Conservation (phyloP, 1,140 invertebrate species). For the Brachionus koreanus region DNA sequence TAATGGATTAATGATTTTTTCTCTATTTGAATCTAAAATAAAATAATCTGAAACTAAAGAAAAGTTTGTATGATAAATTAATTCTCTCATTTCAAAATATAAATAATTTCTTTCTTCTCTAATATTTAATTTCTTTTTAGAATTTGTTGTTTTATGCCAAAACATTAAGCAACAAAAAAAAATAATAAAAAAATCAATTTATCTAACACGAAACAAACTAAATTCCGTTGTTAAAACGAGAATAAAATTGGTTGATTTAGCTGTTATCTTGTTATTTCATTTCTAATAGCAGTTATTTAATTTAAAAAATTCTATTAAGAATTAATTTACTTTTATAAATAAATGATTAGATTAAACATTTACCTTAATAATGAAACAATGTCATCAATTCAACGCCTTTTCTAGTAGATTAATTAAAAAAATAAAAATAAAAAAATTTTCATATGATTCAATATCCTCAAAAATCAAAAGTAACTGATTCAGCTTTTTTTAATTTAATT, state of each 20-base stretch:
- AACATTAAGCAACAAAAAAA: neutral
- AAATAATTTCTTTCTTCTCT: neutral
- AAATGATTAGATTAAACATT: too few relatives aligned
- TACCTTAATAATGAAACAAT: too few relatives aligned
- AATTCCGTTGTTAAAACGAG: neutral
- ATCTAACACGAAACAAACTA: neutral
- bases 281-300: too few relatives aligned
- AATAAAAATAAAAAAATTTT: too few relatives aligned
- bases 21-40: neutral
- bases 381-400: too few relatives aligned
- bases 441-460: too few relatives aligned
- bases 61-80: neutral
- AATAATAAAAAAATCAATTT: neutral
- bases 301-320: too few relatives aligned
- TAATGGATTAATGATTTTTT: neutral
- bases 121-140: neutral
- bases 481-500: too few relatives aligned
- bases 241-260: neutral
- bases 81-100: neutral
- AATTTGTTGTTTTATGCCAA: neutral
- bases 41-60: neutral
- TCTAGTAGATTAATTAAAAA: too few relatives aligned
- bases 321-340: too few relatives aligned
- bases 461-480: too few relatives aligned
- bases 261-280: too few relatives aligned